Conservation (phyloP, 1,140 invertebrate genomes). For the Caerostris extrusa region DNA sequence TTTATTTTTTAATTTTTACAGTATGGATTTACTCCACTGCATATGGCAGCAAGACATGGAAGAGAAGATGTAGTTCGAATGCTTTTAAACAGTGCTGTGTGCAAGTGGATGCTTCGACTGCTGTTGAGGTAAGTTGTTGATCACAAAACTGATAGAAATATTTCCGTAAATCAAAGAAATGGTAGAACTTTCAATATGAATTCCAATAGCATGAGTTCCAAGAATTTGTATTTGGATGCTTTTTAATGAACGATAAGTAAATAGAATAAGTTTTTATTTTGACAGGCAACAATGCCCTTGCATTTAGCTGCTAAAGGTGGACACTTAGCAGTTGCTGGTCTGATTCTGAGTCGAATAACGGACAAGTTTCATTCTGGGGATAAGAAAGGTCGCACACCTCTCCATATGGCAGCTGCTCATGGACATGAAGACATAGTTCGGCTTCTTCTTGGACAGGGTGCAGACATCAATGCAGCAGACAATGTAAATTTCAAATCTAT, state of each 20-base stretch:
- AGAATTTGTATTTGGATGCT: too few species aligned
- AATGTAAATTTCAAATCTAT: conserved; percentile 87
- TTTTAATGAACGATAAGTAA: too few species aligned
- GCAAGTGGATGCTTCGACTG: conserved; percentile 94
- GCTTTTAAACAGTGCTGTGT: conserved; percentile 97
- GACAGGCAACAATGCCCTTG: conserved; percentile 84
- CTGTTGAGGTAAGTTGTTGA: conserved; percentile 65
- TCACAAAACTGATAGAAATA: too few species aligned
- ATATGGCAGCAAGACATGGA: conserved; percentile 97
- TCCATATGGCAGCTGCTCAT: conserved; percentile 97
- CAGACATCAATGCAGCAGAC: conserved; percentile 98
- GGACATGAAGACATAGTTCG: conserved; percentile 99
- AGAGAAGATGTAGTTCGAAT: conserved; percentile 98
- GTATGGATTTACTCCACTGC: conserved; percentile 95
- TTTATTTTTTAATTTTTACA: conserved; percentile 80
- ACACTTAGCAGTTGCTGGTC: conserved; percentile 96
- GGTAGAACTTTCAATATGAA: too few species aligned
- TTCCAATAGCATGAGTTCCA: too few species aligned
- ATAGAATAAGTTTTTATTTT: too few species aligned
- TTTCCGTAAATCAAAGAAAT: too few species aligned
- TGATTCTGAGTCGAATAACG: conserved; percentile 95
- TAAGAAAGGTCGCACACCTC: conserved; percentile 95
- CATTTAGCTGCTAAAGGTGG: conserved; percentile 98
- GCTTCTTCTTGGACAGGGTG: conserved; percentile 96
- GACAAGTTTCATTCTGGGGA: conserved; percentile 95